These are phyloP conservation scores for Protobothrops flavoviridis DNA, from an alignment of 2,113 vertebrate genomes.

Conservation along the genomic window DNA sequence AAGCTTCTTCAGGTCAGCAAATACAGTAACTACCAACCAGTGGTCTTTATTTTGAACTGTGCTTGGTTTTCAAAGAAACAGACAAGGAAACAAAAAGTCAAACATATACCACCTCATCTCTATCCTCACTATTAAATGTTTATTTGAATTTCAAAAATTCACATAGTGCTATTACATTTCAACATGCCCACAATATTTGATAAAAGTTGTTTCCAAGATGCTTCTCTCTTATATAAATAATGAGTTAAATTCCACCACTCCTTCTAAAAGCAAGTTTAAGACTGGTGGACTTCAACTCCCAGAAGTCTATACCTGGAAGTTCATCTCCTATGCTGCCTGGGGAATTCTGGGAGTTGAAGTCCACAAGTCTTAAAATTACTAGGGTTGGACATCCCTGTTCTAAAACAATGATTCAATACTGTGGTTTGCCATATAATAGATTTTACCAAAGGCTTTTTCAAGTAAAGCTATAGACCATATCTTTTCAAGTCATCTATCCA, in stretches of 20 bases:
- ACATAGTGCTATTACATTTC: neutral
- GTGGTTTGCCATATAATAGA: neutral
- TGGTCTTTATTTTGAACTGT: neutral
- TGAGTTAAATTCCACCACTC: neutral
- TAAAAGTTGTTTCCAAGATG: neutral
- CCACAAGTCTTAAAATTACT: neutral
- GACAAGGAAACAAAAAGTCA: neutral
- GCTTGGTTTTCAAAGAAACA: neutral
- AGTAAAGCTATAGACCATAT: neutral
- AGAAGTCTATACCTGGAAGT: neutral
- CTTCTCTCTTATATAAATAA: neutral
- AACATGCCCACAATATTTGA: neutral
- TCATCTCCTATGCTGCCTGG: neutral
- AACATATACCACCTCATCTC: neutral
- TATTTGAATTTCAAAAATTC: neutral
- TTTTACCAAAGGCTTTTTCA: neutral
- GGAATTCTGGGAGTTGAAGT: neutral
- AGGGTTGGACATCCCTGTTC: neutral
- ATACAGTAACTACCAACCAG: neutral
- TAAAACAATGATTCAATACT: neutral
- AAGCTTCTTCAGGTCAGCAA: neutral
- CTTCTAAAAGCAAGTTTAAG: neutral
- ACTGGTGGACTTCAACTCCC: neutral
- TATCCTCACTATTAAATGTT: neutral
- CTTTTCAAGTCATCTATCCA: neutral